Conservation (phyloP, 2,797 vertebrate genomes). For the Xenopus petersii region DNA sequence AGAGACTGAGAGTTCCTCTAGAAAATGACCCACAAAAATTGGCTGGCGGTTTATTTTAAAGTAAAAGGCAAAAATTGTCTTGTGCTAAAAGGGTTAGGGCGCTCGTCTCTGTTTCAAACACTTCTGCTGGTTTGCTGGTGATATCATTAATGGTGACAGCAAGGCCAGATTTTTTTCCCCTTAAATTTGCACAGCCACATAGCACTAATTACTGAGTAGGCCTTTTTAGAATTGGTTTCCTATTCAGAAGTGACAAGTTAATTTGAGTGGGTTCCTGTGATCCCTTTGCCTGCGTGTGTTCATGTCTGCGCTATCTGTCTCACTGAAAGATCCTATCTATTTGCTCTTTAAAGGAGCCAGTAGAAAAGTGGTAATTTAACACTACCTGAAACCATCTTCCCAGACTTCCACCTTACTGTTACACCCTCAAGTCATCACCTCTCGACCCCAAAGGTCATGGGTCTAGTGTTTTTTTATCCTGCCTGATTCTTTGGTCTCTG, state of each 20-base stretch:
- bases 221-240: slow-evolving; percentile 44
- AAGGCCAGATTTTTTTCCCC: slow-evolving; percentile 39
- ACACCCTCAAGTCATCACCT: slow-evolving; percentile 64
- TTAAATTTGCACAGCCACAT: slow-evolving; percentile 40
- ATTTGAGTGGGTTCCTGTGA: slow-evolving; percentile 49
- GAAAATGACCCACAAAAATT: no score
- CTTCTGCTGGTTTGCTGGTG: slow-evolving; percentile 32
- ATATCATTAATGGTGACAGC: slow-evolving; percentile 46
- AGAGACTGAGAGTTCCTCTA: no score
- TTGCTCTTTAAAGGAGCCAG: slow-evolving; percentile 56
- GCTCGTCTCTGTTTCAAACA: slow-evolving; percentile 6
- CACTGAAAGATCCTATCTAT: slow-evolving; percentile 59
- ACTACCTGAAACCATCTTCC: slow-evolving; percentile 71
- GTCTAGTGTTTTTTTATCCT: slow-evolving; percentile 69
- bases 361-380: slow-evolving; percentile 62
- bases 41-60: no score
- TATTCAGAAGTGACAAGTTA: slow-evolving; percentile 42
- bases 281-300: slow-evolving; percentile 45
- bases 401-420: slow-evolving; percentile 65
- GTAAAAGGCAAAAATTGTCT: neutral
- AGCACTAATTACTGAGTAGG: slow-evolving; percentile 47
- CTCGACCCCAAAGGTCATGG: slow-evolving; percentile 68
- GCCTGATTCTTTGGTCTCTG: slow-evolving; percentile 66
- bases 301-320: slow-evolving; percentile 44
- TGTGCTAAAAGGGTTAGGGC: slow-evolving; percentile 12